phyloP scores from a whole-genome alignment of 2,797 vertebrate species.

The Nyctibius grandis region DNA sequence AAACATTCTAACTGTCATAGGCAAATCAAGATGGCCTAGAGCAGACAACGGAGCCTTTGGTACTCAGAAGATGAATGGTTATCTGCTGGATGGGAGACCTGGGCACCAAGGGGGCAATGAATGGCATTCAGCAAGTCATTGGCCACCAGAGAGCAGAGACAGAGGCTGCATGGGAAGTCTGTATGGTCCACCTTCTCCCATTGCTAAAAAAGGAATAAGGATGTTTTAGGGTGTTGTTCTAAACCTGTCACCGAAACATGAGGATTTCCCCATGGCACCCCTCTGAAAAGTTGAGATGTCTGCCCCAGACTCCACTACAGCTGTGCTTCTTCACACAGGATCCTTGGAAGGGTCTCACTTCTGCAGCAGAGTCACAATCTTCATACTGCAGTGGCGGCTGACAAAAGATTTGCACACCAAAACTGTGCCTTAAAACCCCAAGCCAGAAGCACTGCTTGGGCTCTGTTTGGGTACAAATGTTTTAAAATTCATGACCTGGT shows the following conservation, averaged over 20 bases:
- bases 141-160: neutral
- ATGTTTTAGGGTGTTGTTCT: neutral
- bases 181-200: neutral
- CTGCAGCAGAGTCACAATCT: neutral
- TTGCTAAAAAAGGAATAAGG: neutral
- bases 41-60: neutral
- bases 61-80: neutral
- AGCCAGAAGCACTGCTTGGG: neutral
- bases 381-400: neutral
- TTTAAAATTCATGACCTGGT: rapidly evolving
- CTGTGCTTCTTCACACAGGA: neutral
- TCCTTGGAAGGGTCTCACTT: neutral
- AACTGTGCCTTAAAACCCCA: neutral
- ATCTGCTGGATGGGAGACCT: neutral
- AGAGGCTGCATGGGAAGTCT: neutral
- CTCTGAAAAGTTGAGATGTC: neutral
- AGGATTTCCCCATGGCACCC: rapidly evolving
- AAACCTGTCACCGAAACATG: neutral
- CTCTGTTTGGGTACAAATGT: neutral
- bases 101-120: neutral
- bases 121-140: neutral
- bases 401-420: neutral
- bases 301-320: rapidly evolving
- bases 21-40: neutral
- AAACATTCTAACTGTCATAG: no score